These are phyloP conservation scores for Galagoides demidoff DNA, from an alignment of 2,797 vertebrate species.

Conservation along the genomic window DNA sequence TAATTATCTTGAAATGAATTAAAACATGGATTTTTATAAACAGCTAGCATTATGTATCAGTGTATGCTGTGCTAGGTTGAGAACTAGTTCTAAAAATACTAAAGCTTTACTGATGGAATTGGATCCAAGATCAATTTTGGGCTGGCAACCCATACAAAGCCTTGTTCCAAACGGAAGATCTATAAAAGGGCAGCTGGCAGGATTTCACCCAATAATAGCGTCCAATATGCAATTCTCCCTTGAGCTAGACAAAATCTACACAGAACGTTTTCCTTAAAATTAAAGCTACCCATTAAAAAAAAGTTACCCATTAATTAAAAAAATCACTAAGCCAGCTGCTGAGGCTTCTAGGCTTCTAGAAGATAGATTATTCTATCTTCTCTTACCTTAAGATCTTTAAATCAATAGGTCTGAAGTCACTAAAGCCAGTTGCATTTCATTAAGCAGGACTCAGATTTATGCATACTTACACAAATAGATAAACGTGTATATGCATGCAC, in stretches of 20 bases:
- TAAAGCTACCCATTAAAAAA: neutral
- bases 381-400: neutral
- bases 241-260: conserved; percentile 38
- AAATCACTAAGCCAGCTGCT: neutral
- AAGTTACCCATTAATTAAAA: neutral
- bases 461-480: neutral
- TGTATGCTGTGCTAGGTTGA: conserved; percentile 62
- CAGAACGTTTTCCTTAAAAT: conserved; percentile 59
- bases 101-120: conserved; percentile 61
- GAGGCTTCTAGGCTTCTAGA: neutral
- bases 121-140: conserved; percentile 56
- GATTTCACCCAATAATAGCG: conserved; percentile 22
- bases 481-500: neutral
- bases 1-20: conserved; percentile 76
- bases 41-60: conserved; percentile 57
- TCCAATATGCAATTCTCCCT: neutral
- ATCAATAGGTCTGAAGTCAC: neutral
- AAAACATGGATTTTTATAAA: conserved; percentile 66
- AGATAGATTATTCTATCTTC: neutral
- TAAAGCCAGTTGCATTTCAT: neutral
- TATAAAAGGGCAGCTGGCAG: conserved; percentile 48
- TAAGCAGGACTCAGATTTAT: neutral
- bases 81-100: conserved; percentile 74
- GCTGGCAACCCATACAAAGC: conserved; percentile 40
- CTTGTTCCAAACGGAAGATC: conserved; percentile 41